These are phyloP conservation scores for Unio pictorum DNA, from an alignment of 2,888 invertebrate species.

Conservation along the genomic window DNA sequence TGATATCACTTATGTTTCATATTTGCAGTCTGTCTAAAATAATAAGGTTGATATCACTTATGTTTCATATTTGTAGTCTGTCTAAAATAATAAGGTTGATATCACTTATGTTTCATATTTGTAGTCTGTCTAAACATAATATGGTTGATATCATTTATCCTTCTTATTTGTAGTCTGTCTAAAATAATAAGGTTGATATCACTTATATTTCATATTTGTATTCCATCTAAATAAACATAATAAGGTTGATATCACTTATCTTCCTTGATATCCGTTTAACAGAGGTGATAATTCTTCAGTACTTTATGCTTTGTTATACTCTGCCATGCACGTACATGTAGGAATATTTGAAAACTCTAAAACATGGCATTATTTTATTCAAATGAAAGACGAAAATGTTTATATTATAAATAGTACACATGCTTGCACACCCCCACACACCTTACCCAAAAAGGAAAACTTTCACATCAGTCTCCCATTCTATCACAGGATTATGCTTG, in stretches of 20 bases:
- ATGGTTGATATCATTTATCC: neutral
- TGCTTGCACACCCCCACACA: neutral
- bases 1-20: too few relatives aligned
- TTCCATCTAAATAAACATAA: neutral
- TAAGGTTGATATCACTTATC: neutral
- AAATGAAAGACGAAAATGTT: too few relatives aligned
- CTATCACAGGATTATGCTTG: slow-evolving; percentile 51
- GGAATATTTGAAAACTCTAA: too few relatives aligned
- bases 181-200: neutral
- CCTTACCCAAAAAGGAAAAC: slow-evolving; percentile 58
- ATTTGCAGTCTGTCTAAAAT: neutral
- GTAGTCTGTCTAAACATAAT: slow-evolving; percentile 1
- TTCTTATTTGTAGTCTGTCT: neutral
- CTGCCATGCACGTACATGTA: too few relatives aligned
- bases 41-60: slow-evolving; percentile 1
- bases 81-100: neutral
- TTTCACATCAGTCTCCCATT: slow-evolving; percentile 50
- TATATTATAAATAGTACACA: neutral
- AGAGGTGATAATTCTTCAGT: too few relatives aligned
- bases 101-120: neutral
- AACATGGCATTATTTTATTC: too few relatives aligned
- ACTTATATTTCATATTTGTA: neutral
- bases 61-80: too few relatives aligned
- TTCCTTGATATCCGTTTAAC: too few relatives aligned
- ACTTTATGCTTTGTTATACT: too few relatives aligned